Evolutionary conservation across 2,113 vertebrate species (phyloP), one percentile per base, ranked within the genome.

Genomic region (Sceloporus undulatus): DNA sequence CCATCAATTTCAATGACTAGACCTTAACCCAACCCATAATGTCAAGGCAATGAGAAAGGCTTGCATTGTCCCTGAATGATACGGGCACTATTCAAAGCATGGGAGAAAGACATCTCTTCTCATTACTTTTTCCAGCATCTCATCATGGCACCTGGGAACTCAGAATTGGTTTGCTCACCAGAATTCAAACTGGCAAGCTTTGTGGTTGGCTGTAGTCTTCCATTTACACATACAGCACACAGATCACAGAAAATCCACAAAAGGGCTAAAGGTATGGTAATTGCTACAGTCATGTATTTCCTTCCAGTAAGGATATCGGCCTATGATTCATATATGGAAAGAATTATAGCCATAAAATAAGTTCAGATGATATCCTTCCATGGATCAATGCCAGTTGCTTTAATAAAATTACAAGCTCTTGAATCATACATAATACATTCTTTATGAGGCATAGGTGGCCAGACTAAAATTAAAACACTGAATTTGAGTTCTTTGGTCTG

Each of bases 281-380:
- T 91, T 85, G 75, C 90, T 84, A 90, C 73, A 90, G 90, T 73
- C 84, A 88, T 90, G 82, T 87, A 86, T 85, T 93, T 93, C 93
- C 89, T 93, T 92, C 74, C 8, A 3, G 79, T 84, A 93, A 21
- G 70, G 4, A 94, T 92, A 94, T 89, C 78, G 52, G n/a, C 9
- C 85, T 89, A 16, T 89, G 94, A 84, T 65, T 93, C 85, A 88
- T 89, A 75, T 85, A 91, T 93, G 89, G 91, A 93, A 96, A 94
- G 68, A 91, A 94, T 93, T 91, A 91, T 90, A 90, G 79, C 71
- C 71, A 87, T 82, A 87, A 87, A 87, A 87, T 87, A 87, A 87
- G 19, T 87, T 87, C 86, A 82, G 84, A 76, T 76, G 29, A 76
- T 87, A 87, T 87, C 79, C 79, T 87, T 87, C 56, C 80, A 87